phyloP scores from a whole-genome alignment of 2,888 invertebrate species.

The Noctua janthe region DNA sequence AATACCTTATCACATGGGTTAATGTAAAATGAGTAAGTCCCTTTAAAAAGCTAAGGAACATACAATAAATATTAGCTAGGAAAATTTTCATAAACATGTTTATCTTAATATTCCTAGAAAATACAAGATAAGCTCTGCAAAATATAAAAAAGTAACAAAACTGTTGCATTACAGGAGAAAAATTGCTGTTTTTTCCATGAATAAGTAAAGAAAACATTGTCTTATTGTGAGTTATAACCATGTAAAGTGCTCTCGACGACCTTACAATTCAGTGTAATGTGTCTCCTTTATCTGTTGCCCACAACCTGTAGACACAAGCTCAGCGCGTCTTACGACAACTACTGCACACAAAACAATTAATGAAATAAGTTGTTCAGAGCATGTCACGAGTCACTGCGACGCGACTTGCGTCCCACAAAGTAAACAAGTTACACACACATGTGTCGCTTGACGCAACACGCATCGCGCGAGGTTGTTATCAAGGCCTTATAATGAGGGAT shows the following conservation, averaged over 20 bases:
- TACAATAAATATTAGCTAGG: not conserved
- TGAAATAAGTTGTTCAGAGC: not conserved
- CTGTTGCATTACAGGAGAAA: not conserved
- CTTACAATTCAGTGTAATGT: not conserved
- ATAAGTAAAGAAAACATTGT: constrained; percentile 34
- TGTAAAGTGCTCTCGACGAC: constrained; percentile 12
- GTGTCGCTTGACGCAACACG: not conserved
- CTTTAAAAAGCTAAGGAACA: not conserved
- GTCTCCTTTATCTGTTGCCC: not conserved
- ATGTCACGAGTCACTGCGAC: not conserved
- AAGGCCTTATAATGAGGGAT: not conserved
- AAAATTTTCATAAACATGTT: not conserved
- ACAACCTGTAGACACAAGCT: not conserved
- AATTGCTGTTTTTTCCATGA: constrained; percentile 14
- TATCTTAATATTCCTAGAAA: not conserved
- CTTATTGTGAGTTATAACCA: constrained; percentile 18
- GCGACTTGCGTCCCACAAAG: not conserved
- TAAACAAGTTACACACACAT: not conserved
- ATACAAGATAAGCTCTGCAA: constrained; percentile 13
- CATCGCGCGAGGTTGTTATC: not conserved
- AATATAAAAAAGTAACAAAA: constrained; percentile 3
- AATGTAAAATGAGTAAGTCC: not conserved
- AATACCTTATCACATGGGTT: not conserved
- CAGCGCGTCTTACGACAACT: not conserved
- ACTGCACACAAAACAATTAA: not conserved